Evolutionary conservation across 1,140 invertebrate species (phyloP), one percentile per base, ranked within the genome.

Genomic region (Drosophila sproati): DNA sequence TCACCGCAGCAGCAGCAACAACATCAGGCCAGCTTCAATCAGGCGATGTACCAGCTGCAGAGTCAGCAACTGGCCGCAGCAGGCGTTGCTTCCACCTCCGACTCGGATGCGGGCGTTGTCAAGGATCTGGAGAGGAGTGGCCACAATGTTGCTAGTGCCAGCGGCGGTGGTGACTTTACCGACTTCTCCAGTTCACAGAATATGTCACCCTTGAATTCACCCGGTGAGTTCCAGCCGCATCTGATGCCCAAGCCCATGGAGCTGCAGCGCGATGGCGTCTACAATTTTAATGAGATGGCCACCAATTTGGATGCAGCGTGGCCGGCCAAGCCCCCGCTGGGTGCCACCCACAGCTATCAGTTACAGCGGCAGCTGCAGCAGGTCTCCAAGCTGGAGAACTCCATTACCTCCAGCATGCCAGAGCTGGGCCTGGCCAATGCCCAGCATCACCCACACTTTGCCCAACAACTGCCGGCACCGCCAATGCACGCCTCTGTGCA

Each of bases 271-370:
- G 86, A 91, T 10, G 82, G 79, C 0, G 80, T 91, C 32, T 92
- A 92, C 69, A 91, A 92, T 60, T 92, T 92, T 63, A 92, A 92
- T 32, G 92, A 92, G 66, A 92, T 92, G 91, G 72, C 86, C 32
- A 77, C 85, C 12, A 92, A 92, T 56, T 47, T 92, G 51, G 92
- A 92, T 31, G 81, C 82, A 4, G 82, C 82, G 8, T 92, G 82
- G 82, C 86, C 90, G 5, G 77, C 82, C 1, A 92, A 92, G 64
- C 89, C 89, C 0, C 67, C 77, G 0, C 48, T 79, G 12, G 79
- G 68, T 2, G 60, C 77, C 31, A 70, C 80, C 0, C 80, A 91
- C 48, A 78, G 87, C 61, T 92, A 89, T 51, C 90, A 89, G 52
- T 12, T 91, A 45, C 86, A 88, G 43, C 76, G 87, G 0, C 91